Evolutionary conservation across 2,888 invertebrate genomes (phyloP), one percentile per base, ranked within the genome.

Genomic region (Chironomus riparius): DNA sequence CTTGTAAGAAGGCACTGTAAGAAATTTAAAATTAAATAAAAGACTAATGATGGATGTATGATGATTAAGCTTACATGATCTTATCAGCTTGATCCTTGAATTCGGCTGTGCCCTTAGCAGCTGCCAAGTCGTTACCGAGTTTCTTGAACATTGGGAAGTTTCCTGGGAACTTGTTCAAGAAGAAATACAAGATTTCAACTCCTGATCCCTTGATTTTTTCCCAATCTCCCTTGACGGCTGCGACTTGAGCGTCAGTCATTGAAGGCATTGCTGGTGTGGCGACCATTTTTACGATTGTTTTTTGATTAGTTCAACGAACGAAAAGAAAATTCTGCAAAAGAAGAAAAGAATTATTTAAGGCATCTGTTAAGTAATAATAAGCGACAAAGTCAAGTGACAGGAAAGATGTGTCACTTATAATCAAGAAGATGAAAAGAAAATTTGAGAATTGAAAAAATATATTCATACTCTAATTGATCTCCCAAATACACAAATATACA

Each of bases 191-290:
- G 13, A 65, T 65, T 13, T 65, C 65, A 65, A 65, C 65, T 24
- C 65, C 65, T 21, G 18, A 13, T 10, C 21, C 65, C 22, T 65
- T 65, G 65, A 65, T 12, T 18, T 22, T 65, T 7, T 24, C 21
- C 65, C 65, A 65, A 22, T 65, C 65, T 24, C 65, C 65, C 13
- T 65, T 21, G 21, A 65, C 21, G 65, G 65, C 21, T 4, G 65
- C 65, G 65, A 65, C 65, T 65, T 65, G 65, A 24, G 65, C 65
- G 22, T 21, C 65, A 12, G 22, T 24, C 10, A 65, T 10, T 10
- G 21, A 21, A 21, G 65, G 65, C 65, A 65, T 65, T 65, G 65
- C 65, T 24, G 65, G 65, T 65, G 65, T 65, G 24, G 65, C 65
- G 65, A 65, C 65, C 65, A 65, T 65, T 3, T 24, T 62, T 24